Conservation (phyloP, 2,888 invertebrate species). For the Drosophila mulleri region DNA sequence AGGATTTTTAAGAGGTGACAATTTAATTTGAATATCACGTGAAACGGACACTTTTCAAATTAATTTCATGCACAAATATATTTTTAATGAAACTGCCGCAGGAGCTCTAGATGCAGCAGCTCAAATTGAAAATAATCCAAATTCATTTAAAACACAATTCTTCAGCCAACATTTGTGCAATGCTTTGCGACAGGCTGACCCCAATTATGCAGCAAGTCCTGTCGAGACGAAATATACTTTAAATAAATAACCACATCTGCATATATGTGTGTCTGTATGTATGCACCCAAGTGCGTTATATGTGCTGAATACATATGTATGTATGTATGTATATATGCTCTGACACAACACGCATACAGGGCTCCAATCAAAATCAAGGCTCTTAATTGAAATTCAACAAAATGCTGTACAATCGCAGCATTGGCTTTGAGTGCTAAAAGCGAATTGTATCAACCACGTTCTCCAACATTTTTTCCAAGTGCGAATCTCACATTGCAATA, state of each 20-base stretch:
- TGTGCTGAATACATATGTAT: conserved; percentile 1
- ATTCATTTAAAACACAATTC: conserved; percentile 70
- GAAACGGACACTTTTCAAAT: conserved; percentile 54
- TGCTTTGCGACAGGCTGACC: conserved; percentile 61
- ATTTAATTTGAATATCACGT: conserved; percentile 56
- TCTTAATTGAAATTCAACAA: conserved; percentile 78
- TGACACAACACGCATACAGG: conserved; percentile 54
- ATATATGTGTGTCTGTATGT: background rate
- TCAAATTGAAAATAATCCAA: conserved; percentile 71
- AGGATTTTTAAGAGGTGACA: conserved; percentile 37
- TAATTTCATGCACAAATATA: conserved; percentile 40
- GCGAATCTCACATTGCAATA: background rate
- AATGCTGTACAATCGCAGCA: conserved; percentile 39
- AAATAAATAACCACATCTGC: conserved; percentile 5
- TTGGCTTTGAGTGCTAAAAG: conserved; percentile 27
- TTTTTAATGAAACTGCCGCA: conserved; percentile 38
- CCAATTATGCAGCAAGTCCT: conserved; percentile 47
- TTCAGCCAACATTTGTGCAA: conserved; percentile 59
- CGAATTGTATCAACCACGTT: conserved; percentile 1
- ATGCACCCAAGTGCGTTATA: background rate
- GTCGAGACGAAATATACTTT: conserved; percentile 23
- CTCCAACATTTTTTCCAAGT: background rate
- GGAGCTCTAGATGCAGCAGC: conserved; percentile 40
- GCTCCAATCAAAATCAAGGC: conserved; percentile 76
- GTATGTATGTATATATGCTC: background rate